Percentiles rank a stretch among this genome's conserved stretches.
Conservation (phyloP, 1,140 invertebrate species). For the Penaeus chinensis region DNA sequence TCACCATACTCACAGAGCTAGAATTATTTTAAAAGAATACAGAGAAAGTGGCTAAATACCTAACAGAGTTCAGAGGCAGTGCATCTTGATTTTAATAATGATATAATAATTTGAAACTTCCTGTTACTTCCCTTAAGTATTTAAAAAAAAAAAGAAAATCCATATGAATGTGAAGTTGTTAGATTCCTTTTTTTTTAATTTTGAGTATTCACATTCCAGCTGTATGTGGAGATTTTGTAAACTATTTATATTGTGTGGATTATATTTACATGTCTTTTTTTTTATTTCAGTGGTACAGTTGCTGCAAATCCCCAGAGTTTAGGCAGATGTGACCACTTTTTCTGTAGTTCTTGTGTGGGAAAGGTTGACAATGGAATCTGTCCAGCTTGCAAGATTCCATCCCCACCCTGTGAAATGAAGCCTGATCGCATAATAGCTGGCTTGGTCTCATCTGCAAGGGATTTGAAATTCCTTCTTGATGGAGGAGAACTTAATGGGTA, state of each 20-base stretch:
- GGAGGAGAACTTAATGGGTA: conserved; percentile 29
- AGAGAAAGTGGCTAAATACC: no score
- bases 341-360: conserved; percentile 38
- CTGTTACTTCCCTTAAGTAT: no score
- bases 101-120: no score
- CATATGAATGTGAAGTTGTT: no score
- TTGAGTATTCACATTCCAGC: no score
- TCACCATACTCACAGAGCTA: no score
- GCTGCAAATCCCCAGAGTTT: conserved; percentile 31
- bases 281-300: conserved; percentile 35
- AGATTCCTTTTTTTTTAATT: no score
- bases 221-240: neutral
- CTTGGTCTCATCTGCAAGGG: conserved; percentile 14
- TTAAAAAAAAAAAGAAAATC: no score
- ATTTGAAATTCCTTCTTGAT: conserved; percentile 24
- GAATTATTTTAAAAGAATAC: no score
- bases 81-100: no score
- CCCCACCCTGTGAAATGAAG: conserved; percentile 46
- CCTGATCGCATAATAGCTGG: conserved; percentile 49
- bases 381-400: conserved; percentile 47
- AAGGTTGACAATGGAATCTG: conserved; percentile 29
- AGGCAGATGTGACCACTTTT: conserved; percentile 56
- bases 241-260: neutral
- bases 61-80: no score
- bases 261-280: neutral